Base-by-base conservation (phyloP, 1,140 invertebrate species). In the Penaeus chinensis region DNA sequence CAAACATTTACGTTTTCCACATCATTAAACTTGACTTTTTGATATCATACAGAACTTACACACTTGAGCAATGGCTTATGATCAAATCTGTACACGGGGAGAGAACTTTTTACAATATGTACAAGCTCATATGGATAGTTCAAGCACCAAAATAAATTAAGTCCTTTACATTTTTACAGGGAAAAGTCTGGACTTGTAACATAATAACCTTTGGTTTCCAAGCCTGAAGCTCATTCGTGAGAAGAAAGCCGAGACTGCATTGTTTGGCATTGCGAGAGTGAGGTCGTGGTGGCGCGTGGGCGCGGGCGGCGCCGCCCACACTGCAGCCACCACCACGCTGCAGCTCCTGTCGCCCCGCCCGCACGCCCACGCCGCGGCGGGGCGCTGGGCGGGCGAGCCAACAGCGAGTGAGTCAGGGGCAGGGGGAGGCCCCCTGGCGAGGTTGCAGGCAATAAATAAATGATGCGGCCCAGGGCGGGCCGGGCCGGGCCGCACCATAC, bases 71-170 rank as follows among this genome's bases (percentile, higher is more conserved):
- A 79, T 79, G 77, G 47, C 77, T 79, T 79, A 79, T 79, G 77
- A 79, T 79, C 77, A 79, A 61, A 24, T 79, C 77, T 79, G 77
- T 79, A 79, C 77, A 79, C 54, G 77, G 77, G 77, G 77, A 79
- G 47, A 79, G 27, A 22, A 60, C 54, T 79, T 60, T 79, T 47
- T 79, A 79, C 77, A 79, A 24, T 79, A 54, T 79, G 19, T 79
- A 79, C 77, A 79, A 24, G 77, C 77, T 60, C 77, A 79, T 76
- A 24, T 60, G 13, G 54, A 54, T 54, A 32, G 22, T 22, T 79
- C 77, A 79, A 79, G 77, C 77, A 79, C 77, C 77, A 79, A 79
- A 79, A 79, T 79, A 79, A 79, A 79, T 79, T 79, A 79, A 79
- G 77, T 79, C 77, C 77, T 79, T 79, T 79, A 79, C 77, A 79